phyloP scores from a whole-genome alignment of 2,888 invertebrate species.

The Auanema sp. region DNA sequence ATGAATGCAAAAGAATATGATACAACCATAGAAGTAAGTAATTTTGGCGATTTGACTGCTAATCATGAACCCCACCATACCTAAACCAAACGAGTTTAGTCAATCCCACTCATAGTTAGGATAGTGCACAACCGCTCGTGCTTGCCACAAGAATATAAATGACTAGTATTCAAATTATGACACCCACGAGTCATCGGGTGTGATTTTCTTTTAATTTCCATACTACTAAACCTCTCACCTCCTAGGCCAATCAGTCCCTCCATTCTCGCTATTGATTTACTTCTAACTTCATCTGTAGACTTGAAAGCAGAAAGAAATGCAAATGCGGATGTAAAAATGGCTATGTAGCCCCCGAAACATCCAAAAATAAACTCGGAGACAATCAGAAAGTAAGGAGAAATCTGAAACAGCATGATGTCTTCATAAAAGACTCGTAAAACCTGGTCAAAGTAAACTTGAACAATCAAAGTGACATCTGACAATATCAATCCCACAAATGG shows the following conservation, averaged over 20 bases:
- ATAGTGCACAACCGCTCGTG: neutral
- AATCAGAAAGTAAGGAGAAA: conserved; percentile 31
- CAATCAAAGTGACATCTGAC: conserved; percentile 35
- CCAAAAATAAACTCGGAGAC: conserved; percentile 41
- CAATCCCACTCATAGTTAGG: neutral
- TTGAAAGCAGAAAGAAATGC: conserved; percentile 24
- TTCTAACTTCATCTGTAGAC: conserved; percentile 12
- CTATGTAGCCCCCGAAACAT: conserved; percentile 40
- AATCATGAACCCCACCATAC: too few relatives aligned
- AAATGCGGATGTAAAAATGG: conserved; percentile 33
- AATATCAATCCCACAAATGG: conserved; percentile 38
- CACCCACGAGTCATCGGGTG: too few relatives aligned
- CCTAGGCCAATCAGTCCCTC: conserved; percentile 35
- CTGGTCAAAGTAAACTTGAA: conserved; percentile 19
- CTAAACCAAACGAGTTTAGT: neutral
- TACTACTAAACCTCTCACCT: too few relatives aligned
- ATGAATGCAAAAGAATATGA: too few relatives aligned
- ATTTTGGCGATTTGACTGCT: too few relatives aligned
- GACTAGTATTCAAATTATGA: neutral
- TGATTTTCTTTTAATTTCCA: too few relatives aligned
- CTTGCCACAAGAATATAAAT: neutral
- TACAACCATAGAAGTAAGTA: too few relatives aligned
- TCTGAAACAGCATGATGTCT: conserved; percentile 12
- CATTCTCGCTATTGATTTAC: conserved; percentile 27
- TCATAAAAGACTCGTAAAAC: neutral